These are phyloP conservation scores for Coregonus suidteri DNA, from an alignment of 2,797 vertebrate species.

Conservation along the genomic window DNA sequence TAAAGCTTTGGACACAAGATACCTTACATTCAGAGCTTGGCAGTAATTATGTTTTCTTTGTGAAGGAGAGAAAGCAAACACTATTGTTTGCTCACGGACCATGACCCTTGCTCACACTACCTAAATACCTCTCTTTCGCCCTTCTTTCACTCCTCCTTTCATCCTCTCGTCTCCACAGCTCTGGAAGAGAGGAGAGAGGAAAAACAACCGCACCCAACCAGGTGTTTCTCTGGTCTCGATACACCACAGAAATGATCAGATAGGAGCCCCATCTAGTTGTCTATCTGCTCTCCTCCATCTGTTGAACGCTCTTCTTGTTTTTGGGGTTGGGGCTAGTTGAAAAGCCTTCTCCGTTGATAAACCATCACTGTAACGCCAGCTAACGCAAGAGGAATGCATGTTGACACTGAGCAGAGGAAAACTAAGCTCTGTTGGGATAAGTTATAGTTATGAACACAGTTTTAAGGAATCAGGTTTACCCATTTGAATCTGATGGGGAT, in stretches of 20 bases:
- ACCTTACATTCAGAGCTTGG: background rate
- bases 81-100: background rate
- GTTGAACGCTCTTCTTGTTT: slow-evolving; percentile 37
- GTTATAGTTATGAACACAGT: slow-evolving; percentile 52
- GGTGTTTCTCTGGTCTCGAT: slow-evolving; percentile 56
- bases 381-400: slow-evolving; percentile 39
- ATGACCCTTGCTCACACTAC: background rate
- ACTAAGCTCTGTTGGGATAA: slow-evolving; percentile 22
- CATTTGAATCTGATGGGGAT: background rate
- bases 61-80: background rate
- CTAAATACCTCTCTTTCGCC: background rate
- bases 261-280: slow-evolving; percentile 43
- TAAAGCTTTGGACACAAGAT: background rate
- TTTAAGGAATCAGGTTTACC: slow-evolving; percentile 36
- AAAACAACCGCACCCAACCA: slow-evolving; percentile 27
- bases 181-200: background rate
- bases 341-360: slow-evolving; percentile 32
- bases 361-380: slow-evolving; percentile 38
- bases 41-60: background rate
- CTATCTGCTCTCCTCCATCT: slow-evolving; percentile 36
- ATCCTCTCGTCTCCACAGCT: background rate
- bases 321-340: slow-evolving; percentile 25
- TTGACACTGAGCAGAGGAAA: slow-evolving; percentile 39
- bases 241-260: slow-evolving; percentile 15
- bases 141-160: background rate